phyloP scores from a whole-genome alignment of 2,888 invertebrate genomes.

The Spodoptera picta region DNA sequence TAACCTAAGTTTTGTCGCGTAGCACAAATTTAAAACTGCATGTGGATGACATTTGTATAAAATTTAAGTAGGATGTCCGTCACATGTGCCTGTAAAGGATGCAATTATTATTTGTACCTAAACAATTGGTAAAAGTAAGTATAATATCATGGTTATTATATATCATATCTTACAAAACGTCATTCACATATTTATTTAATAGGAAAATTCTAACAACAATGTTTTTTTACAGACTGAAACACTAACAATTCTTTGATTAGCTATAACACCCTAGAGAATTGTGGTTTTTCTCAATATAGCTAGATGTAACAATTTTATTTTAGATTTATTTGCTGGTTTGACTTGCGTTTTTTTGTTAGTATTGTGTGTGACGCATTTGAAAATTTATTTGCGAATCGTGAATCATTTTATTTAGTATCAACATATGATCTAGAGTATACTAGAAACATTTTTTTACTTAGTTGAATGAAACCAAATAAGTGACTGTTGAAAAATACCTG shows the following conservation, averaged over 20 bases:
- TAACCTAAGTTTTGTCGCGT: slow-evolving; percentile 19
- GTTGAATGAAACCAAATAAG: slow-evolving; percentile 63
- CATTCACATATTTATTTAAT: slow-evolving; percentile 33
- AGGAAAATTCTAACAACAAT: slow-evolving; percentile 44
- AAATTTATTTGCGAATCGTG: slow-evolving; percentile 11
- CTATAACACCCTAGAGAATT: slow-evolving; percentile 20
- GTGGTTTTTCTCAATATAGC: slow-evolving; percentile 14
- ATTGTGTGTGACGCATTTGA: slow-evolving; percentile 15
- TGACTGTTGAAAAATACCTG: slow-evolving; percentile 30
- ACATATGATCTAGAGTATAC: slow-evolving; percentile 41
- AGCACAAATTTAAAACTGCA: slow-evolving; percentile 37
- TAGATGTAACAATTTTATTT: slow-evolving; percentile 2
- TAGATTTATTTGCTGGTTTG: slow-evolving; percentile 8
- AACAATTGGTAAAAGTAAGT: too few species aligned
- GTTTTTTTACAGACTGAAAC: slow-evolving; percentile 74
- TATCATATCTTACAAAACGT: slow-evolving; percentile 13
- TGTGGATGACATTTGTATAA: slow-evolving; percentile 23
- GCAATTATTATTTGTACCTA: too few species aligned
- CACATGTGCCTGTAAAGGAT: slow-evolving; percentile 26
- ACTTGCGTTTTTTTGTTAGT: slow-evolving; percentile 1
- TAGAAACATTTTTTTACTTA: slow-evolving; percentile 61
- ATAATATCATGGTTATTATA: background rate
- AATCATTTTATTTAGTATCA: slow-evolving; percentile 28
- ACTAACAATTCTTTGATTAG: slow-evolving; percentile 63
- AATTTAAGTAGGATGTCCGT: slow-evolving; percentile 10